Evolutionary conservation across 2,113 vertebrate genomes (phyloP).

Genomic region (Tachycineta bicolor): DNA sequence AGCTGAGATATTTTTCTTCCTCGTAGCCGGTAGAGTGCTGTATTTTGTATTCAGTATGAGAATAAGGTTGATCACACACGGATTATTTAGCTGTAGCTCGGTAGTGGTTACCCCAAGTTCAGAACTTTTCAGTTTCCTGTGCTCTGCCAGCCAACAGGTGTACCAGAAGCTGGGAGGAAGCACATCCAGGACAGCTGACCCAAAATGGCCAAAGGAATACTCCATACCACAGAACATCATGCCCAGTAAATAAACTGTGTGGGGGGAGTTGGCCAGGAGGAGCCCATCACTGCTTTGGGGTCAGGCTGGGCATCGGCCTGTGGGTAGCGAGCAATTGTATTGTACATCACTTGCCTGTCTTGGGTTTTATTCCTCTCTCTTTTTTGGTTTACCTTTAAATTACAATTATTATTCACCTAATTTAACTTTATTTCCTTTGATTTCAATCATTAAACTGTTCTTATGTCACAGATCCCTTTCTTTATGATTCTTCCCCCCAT

Average conservation of each 20-base stretch:
- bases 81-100: neutral
- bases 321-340: neutral
- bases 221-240: neutral
- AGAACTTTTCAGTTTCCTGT: neutral
- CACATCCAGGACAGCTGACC: neutral
- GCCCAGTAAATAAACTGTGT: neutral
- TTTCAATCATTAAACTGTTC: neutral
- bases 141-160: neutral
- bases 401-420: neutral
- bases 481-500: neutral
- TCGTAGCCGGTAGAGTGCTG: neutral
- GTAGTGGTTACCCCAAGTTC: accelerated
- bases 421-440: neutral
- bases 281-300: neutral
- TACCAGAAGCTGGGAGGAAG: neutral
- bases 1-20: neutral
- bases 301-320: neutral
- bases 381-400: neutral
- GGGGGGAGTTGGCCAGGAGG: neutral
- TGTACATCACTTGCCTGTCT: neutral
- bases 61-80: neutral
- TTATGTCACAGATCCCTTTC: neutral
- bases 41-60: neutral
- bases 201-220: neutral
- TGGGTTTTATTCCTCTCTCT: neutral